These are phyloP conservation scores for Micromesistius poutassou DNA, from an alignment of 2,797 vertebrate species.

Conservation along the genomic window DNA sequence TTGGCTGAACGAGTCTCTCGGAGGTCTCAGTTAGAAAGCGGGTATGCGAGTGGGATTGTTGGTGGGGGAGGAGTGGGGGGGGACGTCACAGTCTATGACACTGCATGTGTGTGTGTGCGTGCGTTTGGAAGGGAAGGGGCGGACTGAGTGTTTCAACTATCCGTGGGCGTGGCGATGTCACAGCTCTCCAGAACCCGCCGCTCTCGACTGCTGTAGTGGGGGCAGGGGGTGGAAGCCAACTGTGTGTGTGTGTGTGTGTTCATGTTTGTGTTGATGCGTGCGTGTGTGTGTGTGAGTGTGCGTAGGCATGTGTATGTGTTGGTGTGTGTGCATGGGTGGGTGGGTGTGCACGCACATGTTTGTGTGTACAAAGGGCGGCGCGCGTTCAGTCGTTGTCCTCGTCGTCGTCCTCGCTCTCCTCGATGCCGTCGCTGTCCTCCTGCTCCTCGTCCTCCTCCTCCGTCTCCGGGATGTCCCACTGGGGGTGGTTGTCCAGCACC, in stretches of 20 bases:
- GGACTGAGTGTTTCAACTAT: slow-evolving; percentile 52
- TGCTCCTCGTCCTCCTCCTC: slow-evolving; percentile 98
- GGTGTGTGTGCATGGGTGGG: not conserved
- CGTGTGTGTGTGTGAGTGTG: slow-evolving; percentile 24
- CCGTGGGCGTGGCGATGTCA: slow-evolving; percentile 34
- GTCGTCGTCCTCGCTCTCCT: slow-evolving; percentile 97
- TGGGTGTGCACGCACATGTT: slow-evolving; percentile 1
- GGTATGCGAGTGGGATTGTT: slow-evolving; percentile 7
- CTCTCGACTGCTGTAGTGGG: slow-evolving; percentile 31
- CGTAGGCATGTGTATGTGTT: not conserved
- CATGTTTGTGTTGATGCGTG: slow-evolving; percentile 9
- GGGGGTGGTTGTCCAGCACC: slow-evolving; percentile 95
- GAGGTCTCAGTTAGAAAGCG: slow-evolving; percentile 59
- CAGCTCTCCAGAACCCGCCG: slow-evolving; percentile 5
- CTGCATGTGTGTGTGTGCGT: slow-evolving; percentile 33
- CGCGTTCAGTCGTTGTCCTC: slow-evolving; percentile 86
- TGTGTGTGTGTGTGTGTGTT: slow-evolving; percentile 22
- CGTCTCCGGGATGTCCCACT: slow-evolving; percentile 94
- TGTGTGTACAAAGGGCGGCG: slow-evolving; percentile 22
- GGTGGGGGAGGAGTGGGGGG: slow-evolving; percentile 4
- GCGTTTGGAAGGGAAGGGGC: slow-evolving; percentile 22
- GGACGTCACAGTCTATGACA: slow-evolving; percentile 44
- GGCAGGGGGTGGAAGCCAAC: slow-evolving; percentile 31
- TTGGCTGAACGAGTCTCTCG: slow-evolving; percentile 48
- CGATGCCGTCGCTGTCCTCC: slow-evolving; percentile 97